Evolutionary conservation across 1,140 invertebrate genomes (phyloP), one percentile per base, ranked within the genome.

Genomic region (Idris sp.): DNA sequence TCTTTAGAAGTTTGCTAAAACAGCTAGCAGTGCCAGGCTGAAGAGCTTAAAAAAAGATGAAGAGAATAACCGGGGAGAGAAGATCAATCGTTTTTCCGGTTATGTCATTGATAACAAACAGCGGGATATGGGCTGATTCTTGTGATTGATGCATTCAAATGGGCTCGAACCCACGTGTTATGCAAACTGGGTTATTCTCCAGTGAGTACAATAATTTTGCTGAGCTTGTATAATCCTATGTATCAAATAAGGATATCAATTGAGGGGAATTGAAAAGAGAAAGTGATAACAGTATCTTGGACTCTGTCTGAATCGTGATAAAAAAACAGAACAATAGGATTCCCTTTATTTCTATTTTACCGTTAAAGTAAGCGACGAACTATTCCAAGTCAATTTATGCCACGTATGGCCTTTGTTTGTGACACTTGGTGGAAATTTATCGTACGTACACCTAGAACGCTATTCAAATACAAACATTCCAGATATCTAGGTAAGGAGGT

Each of bases 341-440:
- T 14, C 46, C 61, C 72, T 71, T 76, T 76, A 76, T 71, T 67
- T 62, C 61, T 31, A 44, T 72, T 71, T 49, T 46, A 53, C 33
- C 49, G 49, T 44, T 51, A 54, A 62, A 35, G 36, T 43, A 67
- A 62, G 22, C 56, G 54, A 25, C 58, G 44, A 59, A 64, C 64
- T 51, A 58, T 44, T 64, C 64, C 28, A 64, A 64, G 54, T 71
- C 44, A 71, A 76, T 76, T 76, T 71, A 76, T 71, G 65, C 54
- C 65, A 38, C 59, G 58, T 56, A 61, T 64, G 26, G 58, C 38
- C 40, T 71, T 76, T 76, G 73, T 65, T 71, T 65, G 59, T 26
- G 26, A 56, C 48, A 46, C 53, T 65, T 31, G 43, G 26, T 43
- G 43, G 44, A 48, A 71, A 65, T 71, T 71, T 58, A 53, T 76